Percentiles rank a stretch among this genome's conserved stretches.
Evolutionary conservation across 2,888 invertebrate genomes (phyloP).

Genomic region (Stenoptilia bipunctidactyla): DNA sequence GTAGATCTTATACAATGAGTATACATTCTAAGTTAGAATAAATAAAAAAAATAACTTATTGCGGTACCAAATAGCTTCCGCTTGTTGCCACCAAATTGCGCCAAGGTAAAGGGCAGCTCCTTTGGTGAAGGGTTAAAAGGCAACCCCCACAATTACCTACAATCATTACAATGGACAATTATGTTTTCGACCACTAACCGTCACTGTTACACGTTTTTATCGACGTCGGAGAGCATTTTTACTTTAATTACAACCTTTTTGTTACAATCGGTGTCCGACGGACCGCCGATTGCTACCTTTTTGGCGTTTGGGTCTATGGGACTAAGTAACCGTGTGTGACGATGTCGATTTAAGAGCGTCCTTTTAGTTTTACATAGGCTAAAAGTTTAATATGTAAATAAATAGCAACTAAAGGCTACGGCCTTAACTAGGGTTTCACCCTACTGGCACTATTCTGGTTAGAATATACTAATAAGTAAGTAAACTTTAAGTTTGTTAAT

Average conservation of each 20-base stretch:
- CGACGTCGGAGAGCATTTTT: slow-evolving; percentile 48
- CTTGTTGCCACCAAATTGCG: slow-evolving; percentile 17
- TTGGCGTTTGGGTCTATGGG: background rate
- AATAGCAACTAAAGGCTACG: no score
- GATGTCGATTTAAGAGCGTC: slow-evolving; percentile 18
- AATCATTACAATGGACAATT: slow-evolving; percentile 65
- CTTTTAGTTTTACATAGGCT: background rate
- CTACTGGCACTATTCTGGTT: no score
- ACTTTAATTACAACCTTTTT: slow-evolving; percentile 54
- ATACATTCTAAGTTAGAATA: no score
- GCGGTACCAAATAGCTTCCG: background rate
- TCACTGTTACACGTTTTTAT: slow-evolving; percentile 62
- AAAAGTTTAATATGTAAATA: no score
- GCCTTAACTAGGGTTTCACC: no score
- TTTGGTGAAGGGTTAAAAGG: slow-evolving; percentile 53
- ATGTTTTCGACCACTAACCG: slow-evolving; percentile 50
- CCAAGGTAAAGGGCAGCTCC: slow-evolving; percentile 30
- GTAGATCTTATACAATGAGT: no score
- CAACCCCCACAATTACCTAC: slow-evolving; percentile 61
- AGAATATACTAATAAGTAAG: no score
- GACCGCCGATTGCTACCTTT: background rate
- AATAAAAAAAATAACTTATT: no score
- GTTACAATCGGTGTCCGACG: slow-evolving; percentile 17
- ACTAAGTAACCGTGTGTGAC: slow-evolving; percentile 33
- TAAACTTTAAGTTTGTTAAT: no score